Evolutionary conservation across 2,888 invertebrate genomes (phyloP).

Genomic region (Encarsia formosa): DNA sequence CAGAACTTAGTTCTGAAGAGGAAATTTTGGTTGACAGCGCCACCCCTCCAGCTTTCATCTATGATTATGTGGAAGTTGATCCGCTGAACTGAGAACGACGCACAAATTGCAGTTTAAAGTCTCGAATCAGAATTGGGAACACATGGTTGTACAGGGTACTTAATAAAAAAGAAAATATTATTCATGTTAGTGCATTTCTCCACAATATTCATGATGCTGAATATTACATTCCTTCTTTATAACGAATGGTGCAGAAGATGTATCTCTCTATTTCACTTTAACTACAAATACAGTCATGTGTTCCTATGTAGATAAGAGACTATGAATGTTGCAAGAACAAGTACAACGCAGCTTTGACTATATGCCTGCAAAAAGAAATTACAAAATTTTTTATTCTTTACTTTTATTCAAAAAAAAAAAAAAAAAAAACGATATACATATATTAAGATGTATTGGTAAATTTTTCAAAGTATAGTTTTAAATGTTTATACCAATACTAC

Average conservation of each 20-base stretch:
- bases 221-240: conserved; percentile 24
- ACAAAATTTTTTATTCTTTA: conserved; percentile 24
- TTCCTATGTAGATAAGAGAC: conserved; percentile 26
- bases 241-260: conserved; percentile 8
- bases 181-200: conserved; percentile 25
- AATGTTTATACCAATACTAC: conserved; percentile 19
- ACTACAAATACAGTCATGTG: conserved; percentile 21
- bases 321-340: conserved; percentile 25
- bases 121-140: conserved; percentile 15
- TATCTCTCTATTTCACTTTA: conserved; percentile 18
- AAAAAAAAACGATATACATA: conserved; percentile 11
- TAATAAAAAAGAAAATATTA: conserved; percentile 21
- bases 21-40: conserved; percentile 39
- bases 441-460: conserved; percentile 18
- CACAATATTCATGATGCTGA: conserved; percentile 14
- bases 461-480: conserved; percentile 24
- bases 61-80: conserved; percentile 48
- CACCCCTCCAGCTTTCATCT: conserved; percentile 43
- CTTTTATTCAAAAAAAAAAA: conserved; percentile 23
- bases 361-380: conserved; percentile 19
- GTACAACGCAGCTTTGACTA: conserved; percentile 27
- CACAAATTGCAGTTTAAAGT: conserved; percentile 24
- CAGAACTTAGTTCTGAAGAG: conserved; percentile 31
- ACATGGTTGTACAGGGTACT: conserved; percentile 24
- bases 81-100: conserved; percentile 44